phyloP scores from a whole-genome alignment of 2,888 invertebrate species.

The Brachypalpus laphriformis region DNA sequence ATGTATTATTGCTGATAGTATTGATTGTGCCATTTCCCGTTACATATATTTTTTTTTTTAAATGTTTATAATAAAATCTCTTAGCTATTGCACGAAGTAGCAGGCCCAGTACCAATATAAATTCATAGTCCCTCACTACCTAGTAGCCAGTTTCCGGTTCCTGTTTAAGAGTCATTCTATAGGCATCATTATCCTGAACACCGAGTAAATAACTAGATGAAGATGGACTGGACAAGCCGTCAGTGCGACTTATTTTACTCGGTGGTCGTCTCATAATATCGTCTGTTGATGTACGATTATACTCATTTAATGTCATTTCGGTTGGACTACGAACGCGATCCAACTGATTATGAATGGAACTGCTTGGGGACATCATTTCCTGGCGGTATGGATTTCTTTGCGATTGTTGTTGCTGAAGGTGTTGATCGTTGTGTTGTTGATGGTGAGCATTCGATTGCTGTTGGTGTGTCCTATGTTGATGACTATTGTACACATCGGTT shows the following conservation, averaged over 20 bases:
- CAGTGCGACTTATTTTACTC: conserved; percentile 79
- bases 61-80: conserved; percentile 35
- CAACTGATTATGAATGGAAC: conserved; percentile 56
- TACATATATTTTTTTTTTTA: conserved; percentile 31
- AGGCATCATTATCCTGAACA: conserved; percentile 78
- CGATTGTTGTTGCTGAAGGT: conserved; percentile 42
- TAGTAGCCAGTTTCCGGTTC: conserved; percentile 82
- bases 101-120: conserved; percentile 65
- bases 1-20: conserved; percentile 35
- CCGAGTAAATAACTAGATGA: conserved; percentile 77
- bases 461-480: conserved; percentile 48
- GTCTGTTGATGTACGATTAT: conserved; percentile 80
- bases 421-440: conserved; percentile 65
- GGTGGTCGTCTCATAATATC: conserved; percentile 80
- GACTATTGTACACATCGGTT: conserved; percentile 50
- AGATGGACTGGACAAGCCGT: conserved; percentile 77
- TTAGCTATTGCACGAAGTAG: conserved; percentile 69
- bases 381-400: conserved; percentile 68
- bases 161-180: conserved; percentile 82
- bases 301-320: conserved; percentile 82
- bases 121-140: conserved; percentile 29
- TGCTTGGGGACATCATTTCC: conserved; percentile 75
- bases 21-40: conserved; percentile 54
- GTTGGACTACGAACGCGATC: conserved; percentile 79
- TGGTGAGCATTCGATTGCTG: conserved; percentile 74